phyloP scores from a whole-genome alignment of 2,113 vertebrate species.

The Xenus cinereus region DNA sequence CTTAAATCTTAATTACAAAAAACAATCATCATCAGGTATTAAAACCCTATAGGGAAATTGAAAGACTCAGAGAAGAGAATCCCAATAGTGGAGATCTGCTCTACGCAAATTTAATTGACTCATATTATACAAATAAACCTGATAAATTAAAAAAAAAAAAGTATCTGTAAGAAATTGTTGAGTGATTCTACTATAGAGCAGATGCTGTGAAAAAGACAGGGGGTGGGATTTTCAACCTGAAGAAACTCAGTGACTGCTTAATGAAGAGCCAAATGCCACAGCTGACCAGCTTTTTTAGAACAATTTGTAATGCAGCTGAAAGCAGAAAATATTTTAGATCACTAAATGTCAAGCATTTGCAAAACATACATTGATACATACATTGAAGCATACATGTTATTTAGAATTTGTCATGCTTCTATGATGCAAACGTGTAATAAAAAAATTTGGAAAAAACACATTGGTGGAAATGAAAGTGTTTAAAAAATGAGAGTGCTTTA shows the following conservation, averaged over 20 bases:
- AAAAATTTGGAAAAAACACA: neutral
- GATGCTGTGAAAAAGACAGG: neutral
- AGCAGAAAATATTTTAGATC: neutral
- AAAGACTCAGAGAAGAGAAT: conserved; percentile 63
- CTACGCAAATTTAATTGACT: conserved; percentile 67
- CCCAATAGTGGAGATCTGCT: conserved; percentile 22
- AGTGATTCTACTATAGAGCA: conserved; percentile 18
- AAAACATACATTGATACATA: neutral
- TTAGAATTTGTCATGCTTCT: neutral
- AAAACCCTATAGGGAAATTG: conserved; percentile 64
- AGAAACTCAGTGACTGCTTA: neutral
- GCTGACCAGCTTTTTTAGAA: neutral
- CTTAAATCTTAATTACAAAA: conserved; percentile 87
- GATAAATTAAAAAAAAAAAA: conserved; percentile 50
- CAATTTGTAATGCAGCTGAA: neutral
- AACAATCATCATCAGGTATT: conserved; percentile 72
- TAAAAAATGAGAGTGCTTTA: neutral
- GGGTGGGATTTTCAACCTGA: neutral
- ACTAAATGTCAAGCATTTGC: neutral
- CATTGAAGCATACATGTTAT: neutral
- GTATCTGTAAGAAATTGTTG: conserved; percentile 27
- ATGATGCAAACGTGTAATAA: neutral
- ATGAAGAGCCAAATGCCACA: neutral
- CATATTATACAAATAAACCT: conserved; percentile 65
- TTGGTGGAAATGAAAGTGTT: neutral